Percentiles rank a stretch among this genome's conserved stretches.
These are phyloP conservation scores for Haliaeetus leucogaster DNA, from an alignment of 2,113 vertebrate species.

Conservation along the genomic window DNA sequence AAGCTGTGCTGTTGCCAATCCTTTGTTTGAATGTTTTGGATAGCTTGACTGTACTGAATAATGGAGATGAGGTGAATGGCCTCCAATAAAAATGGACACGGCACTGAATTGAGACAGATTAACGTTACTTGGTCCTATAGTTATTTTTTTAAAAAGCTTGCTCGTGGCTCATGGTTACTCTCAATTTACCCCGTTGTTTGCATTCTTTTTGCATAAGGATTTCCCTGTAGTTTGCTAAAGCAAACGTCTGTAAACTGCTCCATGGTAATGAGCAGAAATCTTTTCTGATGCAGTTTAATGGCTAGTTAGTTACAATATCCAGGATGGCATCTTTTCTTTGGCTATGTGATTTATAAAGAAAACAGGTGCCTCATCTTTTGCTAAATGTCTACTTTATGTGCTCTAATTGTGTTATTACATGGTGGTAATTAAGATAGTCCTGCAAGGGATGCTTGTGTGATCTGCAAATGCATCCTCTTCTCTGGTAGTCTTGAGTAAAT, in stretches of 20 bases:
- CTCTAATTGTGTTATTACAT: not conserved
- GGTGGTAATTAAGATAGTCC: not conserved
- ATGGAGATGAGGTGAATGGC: not conserved
- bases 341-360: not conserved
- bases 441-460: not conserved
- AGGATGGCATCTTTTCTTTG: not conserved
- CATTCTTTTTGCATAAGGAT: not conserved
- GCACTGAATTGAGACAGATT: not conserved
- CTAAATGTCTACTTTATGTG: not conserved
- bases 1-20: not conserved
- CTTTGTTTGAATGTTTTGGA: not conserved
- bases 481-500: not conserved
- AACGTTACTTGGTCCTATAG: not conserved
- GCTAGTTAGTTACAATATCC: not conserved
- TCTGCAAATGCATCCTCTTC: not conserved
- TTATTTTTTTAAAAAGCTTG: not conserved
- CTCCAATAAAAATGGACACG: fast-evolving
- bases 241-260: not conserved
- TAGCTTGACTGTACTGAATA: not conserved
- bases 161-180: not conserved
- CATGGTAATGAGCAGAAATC: not conserved
- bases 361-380: not conserved
- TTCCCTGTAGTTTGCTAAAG: not conserved
- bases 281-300: not conserved
- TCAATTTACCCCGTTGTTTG: not conserved